Evolutionary conservation across 1,140 invertebrate species (phyloP).

Genomic region (Chymomyza costata): DNA sequence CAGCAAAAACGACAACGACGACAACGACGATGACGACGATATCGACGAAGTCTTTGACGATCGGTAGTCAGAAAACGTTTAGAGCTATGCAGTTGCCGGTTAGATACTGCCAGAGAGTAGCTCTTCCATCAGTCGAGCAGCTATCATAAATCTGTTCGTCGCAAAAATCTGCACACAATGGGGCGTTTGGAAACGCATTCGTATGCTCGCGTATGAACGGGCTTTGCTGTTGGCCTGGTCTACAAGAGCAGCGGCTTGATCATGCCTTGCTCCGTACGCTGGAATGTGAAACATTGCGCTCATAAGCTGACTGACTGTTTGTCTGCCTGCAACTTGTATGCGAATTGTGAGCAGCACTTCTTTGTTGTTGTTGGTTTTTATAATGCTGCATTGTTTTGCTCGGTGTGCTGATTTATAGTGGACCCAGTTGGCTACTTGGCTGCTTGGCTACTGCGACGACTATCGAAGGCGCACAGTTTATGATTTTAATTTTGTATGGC

Average conservation of each 20-base stretch:
- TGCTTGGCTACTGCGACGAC: slow-evolving; percentile 30
- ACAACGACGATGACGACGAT: neutral
- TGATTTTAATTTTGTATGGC: slow-evolving; percentile 30
- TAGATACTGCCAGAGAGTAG: slow-evolving; percentile 10
- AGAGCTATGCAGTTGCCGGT: slow-evolving; percentile 1
- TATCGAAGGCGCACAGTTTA: slow-evolving; percentile 1
- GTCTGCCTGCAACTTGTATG: slow-evolving; percentile 19
- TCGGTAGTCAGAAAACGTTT: slow-evolving; percentile 1
- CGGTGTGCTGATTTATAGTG: slow-evolving; percentile 63
- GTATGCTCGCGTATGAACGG: slow-evolving; percentile 57
- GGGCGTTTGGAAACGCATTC: slow-evolving; percentile 72
- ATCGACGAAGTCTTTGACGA: no score
- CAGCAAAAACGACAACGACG: slow-evolving; percentile 29
- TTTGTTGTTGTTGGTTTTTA: slow-evolving; percentile 59
- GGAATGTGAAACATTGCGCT: slow-evolving; percentile 2
- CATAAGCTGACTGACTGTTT: slow-evolving; percentile 29
- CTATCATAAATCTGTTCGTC: slow-evolving; percentile 73
- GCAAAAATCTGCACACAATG: slow-evolving; percentile 74
- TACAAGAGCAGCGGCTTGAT: slow-evolving; percentile 13
- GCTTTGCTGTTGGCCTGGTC: slow-evolving; percentile 12
- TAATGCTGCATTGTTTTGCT: slow-evolving; percentile 56
- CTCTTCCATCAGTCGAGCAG: slow-evolving; percentile 32
- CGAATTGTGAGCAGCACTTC: neutral
- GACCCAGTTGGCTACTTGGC: slow-evolving; percentile 50
- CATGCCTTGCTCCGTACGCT: slow-evolving; percentile 4